Evolutionary conservation across 2,888 invertebrate genomes (phyloP).

Genomic region (Charanyca ferruginea): DNA sequence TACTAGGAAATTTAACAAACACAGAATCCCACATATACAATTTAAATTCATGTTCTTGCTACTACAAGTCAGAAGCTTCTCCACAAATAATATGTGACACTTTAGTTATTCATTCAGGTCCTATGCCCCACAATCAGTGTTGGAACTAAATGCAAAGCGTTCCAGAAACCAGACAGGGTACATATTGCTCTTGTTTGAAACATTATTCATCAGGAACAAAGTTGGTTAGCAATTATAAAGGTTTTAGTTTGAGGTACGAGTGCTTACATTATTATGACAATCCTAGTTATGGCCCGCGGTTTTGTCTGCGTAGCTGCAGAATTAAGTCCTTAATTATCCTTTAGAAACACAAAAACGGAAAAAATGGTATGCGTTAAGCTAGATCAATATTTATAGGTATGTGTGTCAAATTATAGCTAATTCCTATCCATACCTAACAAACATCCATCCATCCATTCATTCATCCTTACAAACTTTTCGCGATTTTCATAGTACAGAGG

Average conservation of each 20-base stretch:
- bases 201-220: slow-evolving; percentile 18
- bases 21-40: slow-evolving; percentile 2
- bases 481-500: too few species aligned
- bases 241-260: not conserved
- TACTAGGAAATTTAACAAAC: slow-evolving; percentile 6
- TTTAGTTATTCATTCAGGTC: slow-evolving; percentile 57
- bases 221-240: slow-evolving; percentile 1
- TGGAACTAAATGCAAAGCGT: slow-evolving; percentile 48
- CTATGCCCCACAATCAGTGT: slow-evolving; percentile 39
- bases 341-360: too few species aligned
- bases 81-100: slow-evolving; percentile 43
- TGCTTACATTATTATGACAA: not conserved
- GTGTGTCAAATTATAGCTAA: too few species aligned
- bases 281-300: not conserved
- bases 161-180: slow-evolving; percentile 42
- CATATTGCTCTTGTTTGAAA: slow-evolving; percentile 31
- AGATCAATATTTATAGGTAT: too few species aligned
- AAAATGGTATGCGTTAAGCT: too few species aligned
- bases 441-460: too few species aligned
- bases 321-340: too few species aligned
- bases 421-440: too few species aligned
- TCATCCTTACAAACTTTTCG: too few species aligned
- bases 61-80: slow-evolving; percentile 26
- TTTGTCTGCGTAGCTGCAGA: too few species aligned
- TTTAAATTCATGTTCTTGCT: slow-evolving; percentile 27